These are phyloP conservation scores for Urophycis tenuis DNA, from an alignment of 2,797 vertebrate species.

Conservation along the genomic window DNA sequence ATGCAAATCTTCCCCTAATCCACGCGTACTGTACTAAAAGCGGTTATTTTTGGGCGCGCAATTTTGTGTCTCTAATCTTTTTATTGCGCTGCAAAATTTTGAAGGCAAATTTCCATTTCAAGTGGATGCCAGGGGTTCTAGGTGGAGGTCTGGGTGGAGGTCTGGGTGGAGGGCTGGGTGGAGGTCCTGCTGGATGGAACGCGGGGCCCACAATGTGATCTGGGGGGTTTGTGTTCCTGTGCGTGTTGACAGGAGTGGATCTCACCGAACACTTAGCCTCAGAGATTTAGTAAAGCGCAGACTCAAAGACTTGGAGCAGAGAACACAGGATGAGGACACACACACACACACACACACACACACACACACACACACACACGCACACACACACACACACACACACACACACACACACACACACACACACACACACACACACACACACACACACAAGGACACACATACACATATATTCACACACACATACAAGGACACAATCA, in stretches of 20 bases:
- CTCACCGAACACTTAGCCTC: background rate
- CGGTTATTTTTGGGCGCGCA: constrained; percentile 36
- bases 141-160: no score
- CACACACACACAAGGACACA: background rate
- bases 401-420: background rate
- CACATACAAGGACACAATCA: background rate
- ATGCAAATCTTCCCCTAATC: constrained; percentile 51
- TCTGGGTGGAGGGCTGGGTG: no score
- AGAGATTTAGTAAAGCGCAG: background rate
- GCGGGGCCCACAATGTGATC: no score
- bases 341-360: background rate
- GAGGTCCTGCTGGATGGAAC: background rate
- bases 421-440: background rate
- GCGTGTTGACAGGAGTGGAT: constrained; percentile 4
- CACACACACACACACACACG: constrained; percentile 10
- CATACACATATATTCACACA: background rate
- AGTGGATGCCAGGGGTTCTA: background rate
- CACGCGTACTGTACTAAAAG: constrained; percentile 44
- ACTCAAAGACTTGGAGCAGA: background rate
- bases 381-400: constrained; percentile 11
- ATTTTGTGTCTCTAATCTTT: constrained; percentile 53
- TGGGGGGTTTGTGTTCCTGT: background rate
- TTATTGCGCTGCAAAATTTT: constrained; percentile 52
- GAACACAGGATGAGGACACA: constrained; percentile 2
- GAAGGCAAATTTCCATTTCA: constrained; percentile 42